A percentile compares a stretch with the other conserved stretches of the same genome.
Evolutionary conservation across 2,888 invertebrate genomes (phyloP).

Genomic region (Pristionchus maxplancki): DNA sequence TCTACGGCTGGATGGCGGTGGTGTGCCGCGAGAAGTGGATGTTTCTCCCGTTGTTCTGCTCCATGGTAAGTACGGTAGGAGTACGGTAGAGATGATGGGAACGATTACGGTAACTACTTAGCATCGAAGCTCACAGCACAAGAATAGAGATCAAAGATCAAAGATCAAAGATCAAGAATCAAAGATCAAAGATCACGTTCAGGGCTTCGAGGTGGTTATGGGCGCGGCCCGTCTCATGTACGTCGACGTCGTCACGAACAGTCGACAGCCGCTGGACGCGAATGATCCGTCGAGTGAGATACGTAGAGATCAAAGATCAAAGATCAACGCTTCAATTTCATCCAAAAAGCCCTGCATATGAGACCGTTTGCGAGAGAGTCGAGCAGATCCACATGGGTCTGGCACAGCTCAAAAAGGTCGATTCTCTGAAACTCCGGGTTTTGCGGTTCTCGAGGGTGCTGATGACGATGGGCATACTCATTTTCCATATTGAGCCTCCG

Average conservation of each 20-base stretch:
- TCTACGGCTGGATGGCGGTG: slow-evolving; percentile 28
- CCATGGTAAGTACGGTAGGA: slow-evolving; percentile 11
- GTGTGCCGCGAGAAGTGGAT: slow-evolving; percentile 15
- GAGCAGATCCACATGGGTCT: too few species aligned
- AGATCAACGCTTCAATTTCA: neutral
- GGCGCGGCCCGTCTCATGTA: neutral
- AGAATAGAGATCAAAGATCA: neutral
- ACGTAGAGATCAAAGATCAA: neutral
- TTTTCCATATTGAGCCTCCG: too few species aligned
- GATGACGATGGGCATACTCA: too few species aligned
- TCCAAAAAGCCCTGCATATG: too few species aligned
- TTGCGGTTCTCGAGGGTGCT: too few species aligned
- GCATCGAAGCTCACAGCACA: neutral
- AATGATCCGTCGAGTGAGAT: neutral
- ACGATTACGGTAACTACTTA: too few species aligned
- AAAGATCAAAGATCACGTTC: slow-evolving; percentile 28
- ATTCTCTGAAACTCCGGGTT: too few species aligned
- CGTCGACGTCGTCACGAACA: slow-evolving; percentile 8
- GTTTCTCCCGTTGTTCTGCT: neutral
- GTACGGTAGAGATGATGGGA: too few species aligned
- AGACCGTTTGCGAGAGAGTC: too few species aligned
- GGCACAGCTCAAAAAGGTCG: too few species aligned
- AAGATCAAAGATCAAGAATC: neutral
- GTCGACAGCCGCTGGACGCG: neutral
- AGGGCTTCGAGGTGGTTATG: slow-evolving; percentile 3